Conservation (phyloP, 2,888 invertebrate species). For the Scaptodrosophila latifasciaeformis region DNA sequence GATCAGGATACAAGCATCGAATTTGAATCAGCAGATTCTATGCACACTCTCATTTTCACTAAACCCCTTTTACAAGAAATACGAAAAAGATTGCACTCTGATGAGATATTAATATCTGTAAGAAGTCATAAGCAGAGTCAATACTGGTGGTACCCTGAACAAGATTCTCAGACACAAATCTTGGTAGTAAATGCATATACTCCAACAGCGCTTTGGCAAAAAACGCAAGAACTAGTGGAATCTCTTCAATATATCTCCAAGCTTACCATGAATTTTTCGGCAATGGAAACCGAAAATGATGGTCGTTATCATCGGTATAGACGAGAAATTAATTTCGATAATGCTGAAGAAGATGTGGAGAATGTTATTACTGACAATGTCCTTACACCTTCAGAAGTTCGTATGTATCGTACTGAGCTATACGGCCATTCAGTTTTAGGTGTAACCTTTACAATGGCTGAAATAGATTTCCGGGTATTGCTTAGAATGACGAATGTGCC, state of each 20-base stretch:
- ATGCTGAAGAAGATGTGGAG: constrained; percentile 36
- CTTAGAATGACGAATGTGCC: constrained; percentile 29
- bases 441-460: constrained; percentile 26
- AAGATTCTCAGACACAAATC: constrained; percentile 34
- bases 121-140: constrained; percentile 34
- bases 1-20: constrained; percentile 19
- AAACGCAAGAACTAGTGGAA: constrained; percentile 16
- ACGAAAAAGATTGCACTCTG: constrained; percentile 10
- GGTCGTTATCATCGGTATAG: not conserved
- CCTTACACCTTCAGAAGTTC: constrained; percentile 18
- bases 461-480: constrained; percentile 25
- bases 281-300: not conserved
- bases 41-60: constrained; percentile 34
- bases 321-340: constrained; percentile 21
- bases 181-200: constrained; percentile 37
- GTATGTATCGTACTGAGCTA: constrained; percentile 35
- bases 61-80: constrained; percentile 28
- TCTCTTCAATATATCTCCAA: constrained; percentile 33
- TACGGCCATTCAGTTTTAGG: constrained; percentile 32
- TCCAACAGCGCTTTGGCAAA: constrained; percentile 16
- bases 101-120: constrained; percentile 33
- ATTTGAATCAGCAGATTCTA: constrained; percentile 27
- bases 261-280: constrained; percentile 25
- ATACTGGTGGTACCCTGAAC: constrained; percentile 43
- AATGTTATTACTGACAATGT: constrained; percentile 32